Base-by-base conservation (phyloP, 2,888 invertebrate species). In the Temnothorax rugatulus region DNA sequence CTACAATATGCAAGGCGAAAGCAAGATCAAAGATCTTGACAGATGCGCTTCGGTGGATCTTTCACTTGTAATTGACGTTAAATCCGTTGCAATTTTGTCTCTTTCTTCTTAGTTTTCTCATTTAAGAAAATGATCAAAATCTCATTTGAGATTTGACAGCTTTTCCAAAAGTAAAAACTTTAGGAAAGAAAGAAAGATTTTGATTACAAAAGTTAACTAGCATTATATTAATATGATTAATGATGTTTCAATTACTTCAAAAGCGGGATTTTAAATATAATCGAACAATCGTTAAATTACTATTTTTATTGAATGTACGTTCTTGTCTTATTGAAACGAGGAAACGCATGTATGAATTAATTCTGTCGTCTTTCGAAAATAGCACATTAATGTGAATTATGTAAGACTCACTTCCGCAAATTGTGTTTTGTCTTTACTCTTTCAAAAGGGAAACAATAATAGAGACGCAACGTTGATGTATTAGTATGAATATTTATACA, bases 51-150 rank as follows among this genome's bases (percentile, higher is more conserved):
- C 82, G 83, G 85, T 79, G 84, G 82, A 84, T 82, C 82, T 89
- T 83, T 88, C 88, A 82, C 63, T 64, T 57, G 81, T 84, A 88
- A 89, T 79, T 83, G 79, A 86, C 73, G 85, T 88, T 86, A 89
- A 90, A 89, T 90, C 86, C 86, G 90, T 89, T 85, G 21, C 11
- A 34, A 63, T 64, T 64, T 41, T 15, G 13, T 41, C 1, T 38
- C 1, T 61, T 1, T 38, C n/a, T 8, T 41, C 7, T 15, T 21
- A 25, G 7, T 0, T 21, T n/a, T 29, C 7, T 18, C 2, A 9
- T 29, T 29, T 29, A 4, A 29, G 29, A 29, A 29, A 29, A 29
- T 29, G 29, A 29, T 29, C 29, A 29, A 29, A 29, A 29, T 29
- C 15, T 13, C 2, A 4, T 73, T 59, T 9, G 4, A 15, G 1